Percentiles rank a stretch among this genome's conserved stretches.
Conservation (phyloP, 2,888 invertebrate species). For the Deilephila elpenor region DNA sequence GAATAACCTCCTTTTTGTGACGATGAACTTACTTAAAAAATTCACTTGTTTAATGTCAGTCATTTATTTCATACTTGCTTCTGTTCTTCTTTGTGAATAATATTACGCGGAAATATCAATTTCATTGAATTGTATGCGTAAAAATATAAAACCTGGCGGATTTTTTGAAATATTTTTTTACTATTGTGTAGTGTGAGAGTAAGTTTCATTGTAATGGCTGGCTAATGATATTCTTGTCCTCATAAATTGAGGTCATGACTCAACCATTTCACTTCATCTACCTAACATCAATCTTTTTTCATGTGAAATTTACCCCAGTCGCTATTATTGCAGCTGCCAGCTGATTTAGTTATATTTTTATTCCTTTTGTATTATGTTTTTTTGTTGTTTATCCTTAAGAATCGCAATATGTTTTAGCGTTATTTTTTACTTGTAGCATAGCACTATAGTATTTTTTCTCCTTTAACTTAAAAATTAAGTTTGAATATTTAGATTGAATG, state of each 20-base stretch:
- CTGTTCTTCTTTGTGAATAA: too few species aligned
- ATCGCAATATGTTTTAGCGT: too few species aligned
- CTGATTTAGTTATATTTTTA: constrained; percentile 29
- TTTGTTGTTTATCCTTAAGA: background rate
- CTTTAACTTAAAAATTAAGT: too few species aligned
- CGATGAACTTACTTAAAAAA: background rate
- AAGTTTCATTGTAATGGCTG: constrained; percentile 46
- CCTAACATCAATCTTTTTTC: constrained; percentile 49
- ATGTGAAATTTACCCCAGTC: constrained; percentile 27
- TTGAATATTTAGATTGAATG: too few species aligned
- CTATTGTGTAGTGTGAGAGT: constrained; percentile 36
- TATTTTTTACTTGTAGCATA: too few species aligned
- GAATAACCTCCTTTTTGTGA: background rate
- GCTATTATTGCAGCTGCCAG: constrained; percentile 5
- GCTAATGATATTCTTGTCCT: constrained; percentile 45
- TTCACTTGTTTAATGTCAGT: too few species aligned
- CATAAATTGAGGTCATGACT: constrained; percentile 49
- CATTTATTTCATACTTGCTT: too few species aligned
- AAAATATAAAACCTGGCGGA: background rate
- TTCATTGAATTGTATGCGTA: too few species aligned
- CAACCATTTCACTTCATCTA: constrained; percentile 48
- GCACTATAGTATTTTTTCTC: too few species aligned
- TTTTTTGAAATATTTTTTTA: background rate
- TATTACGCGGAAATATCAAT: too few species aligned
- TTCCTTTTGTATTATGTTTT: constrained; percentile 24